Percentiles rank a stretch among this genome's conserved stretches.
Conservation (phyloP, 2,888 invertebrate species). For the Acanthosepion pharaonis region DNA sequence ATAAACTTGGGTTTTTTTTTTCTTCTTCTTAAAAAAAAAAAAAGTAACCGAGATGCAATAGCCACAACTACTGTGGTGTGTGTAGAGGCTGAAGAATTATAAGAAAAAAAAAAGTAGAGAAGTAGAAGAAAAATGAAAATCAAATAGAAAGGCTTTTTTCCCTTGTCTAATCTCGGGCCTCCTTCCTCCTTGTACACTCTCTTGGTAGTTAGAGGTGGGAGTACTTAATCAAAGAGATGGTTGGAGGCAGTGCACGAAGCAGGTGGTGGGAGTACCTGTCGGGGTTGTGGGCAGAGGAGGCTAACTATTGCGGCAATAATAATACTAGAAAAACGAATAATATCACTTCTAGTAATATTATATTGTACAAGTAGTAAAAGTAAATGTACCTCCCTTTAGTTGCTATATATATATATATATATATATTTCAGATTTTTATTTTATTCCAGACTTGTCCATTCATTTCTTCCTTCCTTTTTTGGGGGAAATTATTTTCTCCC, state of each 20-base stretch:
- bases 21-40: background rate
- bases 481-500: background rate
- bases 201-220: background rate
- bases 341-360: background rate
- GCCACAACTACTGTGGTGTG: constrained; percentile 33
- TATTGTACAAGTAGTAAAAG: background rate
- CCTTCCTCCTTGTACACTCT: background rate
- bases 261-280: background rate
- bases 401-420: no score
- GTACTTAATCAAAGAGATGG: background rate
- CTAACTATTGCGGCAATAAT: background rate
- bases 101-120: background rate
- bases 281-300: background rate
- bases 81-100: background rate
- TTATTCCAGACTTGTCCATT: background rate
- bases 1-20: no score
- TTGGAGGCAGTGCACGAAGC: background rate
- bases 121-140: background rate
- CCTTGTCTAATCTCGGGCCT: background rate
- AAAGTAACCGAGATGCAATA: background rate
- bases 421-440: background rate
- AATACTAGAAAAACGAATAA: background rate
- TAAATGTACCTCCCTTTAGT: no score
- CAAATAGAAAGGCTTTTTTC: background rate
- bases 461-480: background rate